phyloP scores from a whole-genome alignment of 2,888 invertebrate genomes.

The Cantharis rufa region DNA sequence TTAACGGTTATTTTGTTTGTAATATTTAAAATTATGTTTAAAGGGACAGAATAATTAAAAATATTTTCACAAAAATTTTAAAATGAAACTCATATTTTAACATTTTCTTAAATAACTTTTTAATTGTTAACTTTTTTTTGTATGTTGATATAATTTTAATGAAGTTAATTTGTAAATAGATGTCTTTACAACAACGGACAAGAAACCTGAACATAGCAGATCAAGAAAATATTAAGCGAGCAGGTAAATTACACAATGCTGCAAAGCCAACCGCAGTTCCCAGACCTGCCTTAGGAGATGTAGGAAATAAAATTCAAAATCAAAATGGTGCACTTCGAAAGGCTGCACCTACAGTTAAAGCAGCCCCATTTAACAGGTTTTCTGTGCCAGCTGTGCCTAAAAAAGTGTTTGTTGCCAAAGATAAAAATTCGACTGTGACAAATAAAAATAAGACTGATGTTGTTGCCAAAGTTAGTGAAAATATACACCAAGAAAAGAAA shows the following conservation, averaged over 20 bases:
- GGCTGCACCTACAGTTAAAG: background rate
- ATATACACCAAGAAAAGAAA: background rate
- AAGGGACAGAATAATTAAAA: background rate
- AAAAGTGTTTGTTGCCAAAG: background rate
- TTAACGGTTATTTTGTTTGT: background rate
- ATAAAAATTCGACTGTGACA: slow-evolving; percentile 4
- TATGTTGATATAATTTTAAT: background rate
- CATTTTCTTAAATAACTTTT: background rate
- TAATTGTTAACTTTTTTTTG: background rate
- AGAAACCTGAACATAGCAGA: slow-evolving; percentile 12
- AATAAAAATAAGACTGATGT: slow-evolving; percentile 16
- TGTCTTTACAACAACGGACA: slow-evolving; percentile 34
- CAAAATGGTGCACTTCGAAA: background rate
- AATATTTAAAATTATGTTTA: background rate
- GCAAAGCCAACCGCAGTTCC: slow-evolving; percentile 21
- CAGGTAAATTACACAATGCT: slow-evolving; percentile 27
- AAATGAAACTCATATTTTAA: background rate
- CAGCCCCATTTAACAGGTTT: background rate
- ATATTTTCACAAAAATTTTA: background rate
- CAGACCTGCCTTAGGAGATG: slow-evolving; percentile 43
- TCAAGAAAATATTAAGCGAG: slow-evolving; percentile 36
- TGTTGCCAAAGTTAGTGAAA: slow-evolving; percentile 21
- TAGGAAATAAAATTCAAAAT: slow-evolving; percentile 38
- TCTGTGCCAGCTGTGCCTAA: background rate
- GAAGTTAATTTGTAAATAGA: slow-evolving; percentile 28